Evolutionary conservation across 2,797 vertebrate genomes (phyloP).

Genomic region (Thripadectes ignobilis): DNA sequence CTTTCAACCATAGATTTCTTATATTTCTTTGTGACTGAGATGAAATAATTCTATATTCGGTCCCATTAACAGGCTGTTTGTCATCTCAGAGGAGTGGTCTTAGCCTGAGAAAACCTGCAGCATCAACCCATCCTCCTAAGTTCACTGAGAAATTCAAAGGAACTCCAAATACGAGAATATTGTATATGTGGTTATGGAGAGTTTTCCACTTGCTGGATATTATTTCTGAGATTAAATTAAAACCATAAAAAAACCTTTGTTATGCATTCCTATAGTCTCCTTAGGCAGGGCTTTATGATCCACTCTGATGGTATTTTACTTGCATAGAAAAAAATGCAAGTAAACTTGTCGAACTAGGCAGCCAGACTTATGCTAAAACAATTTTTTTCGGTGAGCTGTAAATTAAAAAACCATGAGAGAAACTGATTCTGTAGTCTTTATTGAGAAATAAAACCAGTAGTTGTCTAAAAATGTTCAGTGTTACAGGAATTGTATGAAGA

Average conservation of each 20-base stretch:
- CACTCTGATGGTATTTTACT: not conserved
- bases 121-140: not conserved
- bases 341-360: conserved; percentile 7
- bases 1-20: not conserved
- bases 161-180: conserved; percentile 18
- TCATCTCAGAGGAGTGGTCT: not conserved
- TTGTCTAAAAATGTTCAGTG: conserved; percentile 34
- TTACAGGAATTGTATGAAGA: conserved; percentile 31
- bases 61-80: not conserved
- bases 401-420: conserved; percentile 25
- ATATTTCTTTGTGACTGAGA: not conserved
- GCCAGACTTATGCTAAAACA: conserved; percentile 44
- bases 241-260: conserved; percentile 41
- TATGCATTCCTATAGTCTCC: not conserved
- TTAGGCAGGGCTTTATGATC: not conserved
- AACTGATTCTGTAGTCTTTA: not conserved
- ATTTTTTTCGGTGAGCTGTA: conserved; percentile 40
- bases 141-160: not conserved
- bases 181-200: conserved; percentile 6
- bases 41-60: not conserved
- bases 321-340: not conserved
- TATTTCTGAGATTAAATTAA: conserved; percentile 44
- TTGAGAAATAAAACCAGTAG: conserved; percentile 58
- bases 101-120: not conserved
- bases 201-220: conserved; percentile 24